Evolutionary conservation across 2,888 invertebrate genomes (phyloP), one percentile per base, ranked within the genome.

Genomic region (Prosopocoilus inquinatus): DNA sequence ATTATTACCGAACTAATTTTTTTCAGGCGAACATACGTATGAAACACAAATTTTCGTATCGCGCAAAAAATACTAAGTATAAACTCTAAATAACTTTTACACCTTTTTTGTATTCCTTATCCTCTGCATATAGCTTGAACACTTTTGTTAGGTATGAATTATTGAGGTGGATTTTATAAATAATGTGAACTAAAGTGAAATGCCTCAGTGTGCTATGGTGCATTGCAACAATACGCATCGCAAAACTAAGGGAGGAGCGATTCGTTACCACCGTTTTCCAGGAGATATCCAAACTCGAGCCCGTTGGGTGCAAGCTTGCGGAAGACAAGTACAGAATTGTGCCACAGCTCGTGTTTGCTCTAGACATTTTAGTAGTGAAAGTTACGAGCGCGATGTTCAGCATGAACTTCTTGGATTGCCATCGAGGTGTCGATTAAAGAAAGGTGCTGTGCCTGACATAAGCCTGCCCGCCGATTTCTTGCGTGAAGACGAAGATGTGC

Each of bases 161-260:
- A 28, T 28, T 28, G 20, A 1, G 7, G 20, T 28, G 20, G 3
- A 28, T 28, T 28, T 28, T 28, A 7, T 28, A 28, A 28, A 28
- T 28, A 53, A 53, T 39, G 50, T 50, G 20, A 20, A 39, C 44
- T 43, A n/a, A 48, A 13, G 41, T 41, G 41, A 41, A 41, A 82
- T 82, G 82, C 82, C 82, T 69, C 82, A 83, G 77, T 82, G 82
- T 73, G 82, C 82, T 58, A 80, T 83, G 51, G 76, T 78, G 63
- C 80, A 79, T 64, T 82, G 82, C 72, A 79, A 79, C 65, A 82
- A 81, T 67, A 81, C 81, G 68, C 82, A 82, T 70, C 77, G 82
- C 53, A 80, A 80, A 64, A 82, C 82, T 47, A 79, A 80, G 61
- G 81, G 81, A 50, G 78, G 80, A 55, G 76, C 81, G 55, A 80